These are phyloP conservation scores for Temnothorax rugatulus DNA, from an alignment of 2,888 invertebrate species.

Conservation along the genomic window DNA sequence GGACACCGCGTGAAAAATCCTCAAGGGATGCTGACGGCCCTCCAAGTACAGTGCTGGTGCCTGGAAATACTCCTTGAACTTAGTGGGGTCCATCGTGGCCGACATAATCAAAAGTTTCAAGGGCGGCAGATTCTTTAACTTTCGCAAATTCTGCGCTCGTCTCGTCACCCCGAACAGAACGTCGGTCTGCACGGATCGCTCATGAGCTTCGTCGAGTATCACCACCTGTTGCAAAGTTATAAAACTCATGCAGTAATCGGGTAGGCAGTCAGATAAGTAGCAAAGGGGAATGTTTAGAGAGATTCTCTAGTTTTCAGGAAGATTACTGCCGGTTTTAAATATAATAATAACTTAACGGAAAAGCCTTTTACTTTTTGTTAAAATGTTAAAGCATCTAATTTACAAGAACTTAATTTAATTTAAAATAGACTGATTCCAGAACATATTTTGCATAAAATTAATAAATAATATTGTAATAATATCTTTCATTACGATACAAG, in stretches of 20 bases:
- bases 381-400: not conserved
- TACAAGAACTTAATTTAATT: not conserved
- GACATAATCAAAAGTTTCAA: conserved; percentile 96
- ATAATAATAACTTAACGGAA: not conserved
- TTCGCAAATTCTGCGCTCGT: conserved; percentile 92
- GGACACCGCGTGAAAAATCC: conserved; percentile 91
- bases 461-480: not conserved
- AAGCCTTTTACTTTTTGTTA: conserved; percentile 11
- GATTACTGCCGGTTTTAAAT: not conserved
- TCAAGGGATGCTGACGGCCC: conserved; percentile 94
- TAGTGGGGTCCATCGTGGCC: conserved; percentile 98
- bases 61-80: conserved; percentile 96
- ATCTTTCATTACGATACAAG: not conserved
- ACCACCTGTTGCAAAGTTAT: conserved; percentile 55
- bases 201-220: conserved; percentile 98
- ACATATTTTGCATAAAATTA: not conserved
- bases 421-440: not conserved
- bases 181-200: conserved; percentile 97
- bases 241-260: conserved; percentile 86
- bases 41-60: conserved; percentile 95
- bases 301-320: not conserved
- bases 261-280: not conserved
- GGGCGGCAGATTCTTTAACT: conserved; percentile 88
- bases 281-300: not conserved
- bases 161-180: conserved; percentile 97